Base-by-base conservation (phyloP, 2,888 invertebrate species). In the Agapostemon virescens region DNA sequence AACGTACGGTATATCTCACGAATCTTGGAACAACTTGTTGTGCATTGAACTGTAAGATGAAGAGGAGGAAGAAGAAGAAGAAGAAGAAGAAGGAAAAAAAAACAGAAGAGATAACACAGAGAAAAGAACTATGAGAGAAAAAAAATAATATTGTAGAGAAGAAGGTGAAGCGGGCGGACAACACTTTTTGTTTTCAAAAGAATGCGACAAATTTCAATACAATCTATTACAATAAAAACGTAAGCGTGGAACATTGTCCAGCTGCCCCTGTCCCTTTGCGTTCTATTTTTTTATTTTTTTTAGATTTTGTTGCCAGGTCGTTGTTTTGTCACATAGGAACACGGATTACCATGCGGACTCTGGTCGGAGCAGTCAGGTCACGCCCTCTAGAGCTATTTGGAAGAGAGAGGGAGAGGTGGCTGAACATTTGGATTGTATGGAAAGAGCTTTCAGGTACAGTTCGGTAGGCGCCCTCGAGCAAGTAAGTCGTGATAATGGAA, bases 161-260 rank as follows among this genome's bases (percentile, higher is more conserved):
- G 64, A 58, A 15, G 45, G 45, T 17, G 45, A 36, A 72, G 72
- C 63, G 72, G 33, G 61, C 42, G 67, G 58, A 74, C 66, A 45
- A 75, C 61, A 79, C 63, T 77, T 86, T 86, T 86, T 83, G 82
- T 85, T 85, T 70, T 82, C 72, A 72, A 74, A 82, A 76, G 73
- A 82, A 80, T 77, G 83, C 79, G 84, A 84, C 77, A 73, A 82
- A 82, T 81, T 84, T 83, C 84, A 85, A 82, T 84, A 85, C 83
- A 85, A 83, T 87, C 86, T 85, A 82, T 85, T 85, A 83, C 79
- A 87, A 87, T 85, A 87, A 87, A 87, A 82, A 77, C 80, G 75
- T 82, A 79, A 86, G 73, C 80, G 85, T 84, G 83, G 82, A 81
- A 66, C 64, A 81, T 82, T 77, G 79, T 74, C n/a, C 11, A 36